phyloP scores from a whole-genome alignment of 2,113 vertebrate genomes.

The Chinchilla lanigera region DNA sequence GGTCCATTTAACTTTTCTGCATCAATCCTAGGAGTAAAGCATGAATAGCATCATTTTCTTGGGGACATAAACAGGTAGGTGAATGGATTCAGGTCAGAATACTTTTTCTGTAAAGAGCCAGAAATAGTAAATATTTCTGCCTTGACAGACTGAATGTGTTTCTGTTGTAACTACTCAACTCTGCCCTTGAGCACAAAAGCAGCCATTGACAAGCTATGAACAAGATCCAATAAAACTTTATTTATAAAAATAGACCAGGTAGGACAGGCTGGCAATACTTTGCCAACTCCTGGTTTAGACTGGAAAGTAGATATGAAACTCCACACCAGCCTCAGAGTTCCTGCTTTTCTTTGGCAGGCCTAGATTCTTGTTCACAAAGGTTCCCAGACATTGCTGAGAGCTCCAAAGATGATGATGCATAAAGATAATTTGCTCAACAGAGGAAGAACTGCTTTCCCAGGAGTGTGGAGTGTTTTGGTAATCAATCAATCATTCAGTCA shows the following conservation, averaged over 20 bases:
- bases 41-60: background rate
- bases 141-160: background rate
- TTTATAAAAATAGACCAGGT: constrained; percentile 9
- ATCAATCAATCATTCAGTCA: constrained; percentile 63
- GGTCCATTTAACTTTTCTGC: background rate
- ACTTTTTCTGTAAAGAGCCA: background rate
- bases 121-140: background rate
- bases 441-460: constrained; percentile 33
- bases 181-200: background rate
- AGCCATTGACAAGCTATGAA: background rate
- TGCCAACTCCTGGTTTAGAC: background rate
- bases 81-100: background rate
- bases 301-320: background rate
- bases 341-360: background rate
- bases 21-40: background rate
- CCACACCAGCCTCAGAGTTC: background rate
- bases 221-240: constrained; percentile 29
- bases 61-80: background rate
- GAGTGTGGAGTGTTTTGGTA: constrained; percentile 15
- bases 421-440: constrained; percentile 46
- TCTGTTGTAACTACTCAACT: background rate
- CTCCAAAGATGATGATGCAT: background rate
- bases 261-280: background rate
- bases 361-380: background rate
- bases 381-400: background rate